Evolutionary conservation across 2,888 invertebrate species (phyloP), one percentile per base, ranked within the genome.

Genomic region (Megaustenia siamemsis): DNA sequence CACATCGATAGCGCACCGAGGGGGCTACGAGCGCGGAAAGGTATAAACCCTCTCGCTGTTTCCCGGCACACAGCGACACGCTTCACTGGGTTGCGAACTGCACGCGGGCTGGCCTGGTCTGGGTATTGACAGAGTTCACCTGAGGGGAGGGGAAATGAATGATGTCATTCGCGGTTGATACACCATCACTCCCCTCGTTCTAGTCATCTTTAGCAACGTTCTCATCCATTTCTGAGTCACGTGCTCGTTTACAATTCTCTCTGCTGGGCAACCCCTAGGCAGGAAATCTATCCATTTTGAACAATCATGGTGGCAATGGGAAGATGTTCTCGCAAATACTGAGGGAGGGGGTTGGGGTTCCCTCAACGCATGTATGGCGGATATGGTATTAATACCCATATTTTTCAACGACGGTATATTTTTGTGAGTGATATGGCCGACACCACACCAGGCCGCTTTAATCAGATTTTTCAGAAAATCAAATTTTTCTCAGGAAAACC

Each of bases 151-250:
- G 21, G 32, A 2, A 45, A n/a, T 71, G 71, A 68, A 73, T 82
- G 56, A 82, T 82, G 69, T 71, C 71, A 69, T 71, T 73, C 56
- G 53, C 60, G 3, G 53, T 40, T 49, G 53, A 49, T 35, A 73
- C 73, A 73, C 60, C 40, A 35, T 15, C 35, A 32, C 32, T 38
- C 12, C 32, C n/a, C 12, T 71, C 81, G 10, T 69, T 38, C 0
- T 81, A 49, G 24, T 71, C 24, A 2, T 82, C 73, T 43, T 40
- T 8, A 56, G 56, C 28, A 43, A 45, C 32, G 18, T 60, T 24
- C 21, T 6, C n/a, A 12, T 49, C 49, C 40, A 24, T 24, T 69
- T 69, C 66, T 68, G 32, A 32, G 18, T 68, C 66, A 38, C 38
- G 10, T 28, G 8, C 35, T 68, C 38, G 1, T 63, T 68, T 2